Evolutionary conservation across 2,888 invertebrate species (phyloP).

Genomic region (Macroteleia sp.): DNA sequence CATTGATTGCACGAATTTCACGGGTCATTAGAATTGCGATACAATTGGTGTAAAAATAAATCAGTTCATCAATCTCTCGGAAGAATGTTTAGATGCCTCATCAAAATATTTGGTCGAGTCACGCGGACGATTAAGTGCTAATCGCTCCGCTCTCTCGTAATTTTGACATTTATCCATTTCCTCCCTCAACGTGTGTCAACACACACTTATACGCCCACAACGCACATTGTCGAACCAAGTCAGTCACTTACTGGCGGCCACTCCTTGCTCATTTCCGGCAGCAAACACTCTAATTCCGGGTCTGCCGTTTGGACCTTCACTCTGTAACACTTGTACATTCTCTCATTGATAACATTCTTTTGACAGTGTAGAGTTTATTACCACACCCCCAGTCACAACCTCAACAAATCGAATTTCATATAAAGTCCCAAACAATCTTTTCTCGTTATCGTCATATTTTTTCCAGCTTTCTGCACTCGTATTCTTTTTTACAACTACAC

Average conservation of each 20-base stretch:
- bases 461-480: background rate
- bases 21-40: background rate
- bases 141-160: slow-evolving; percentile 22
- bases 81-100: slow-evolving; percentile 15
- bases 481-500: background rate
- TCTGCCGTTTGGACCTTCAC: slow-evolving; percentile 42
- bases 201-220: background rate
- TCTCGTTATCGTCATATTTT: background rate
- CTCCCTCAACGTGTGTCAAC: slow-evolving; percentile 17
- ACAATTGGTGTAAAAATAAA: slow-evolving; percentile 13
- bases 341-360: no score
- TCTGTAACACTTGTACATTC: background rate
- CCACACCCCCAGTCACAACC: no score
- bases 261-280: slow-evolving; percentile 79
- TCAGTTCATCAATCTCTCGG: slow-evolving; percentile 25
- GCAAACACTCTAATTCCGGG: slow-evolving; percentile 76
- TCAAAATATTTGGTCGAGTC: slow-evolving; percentile 42
- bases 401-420: background rate
- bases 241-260: slow-evolving; percentile 75
- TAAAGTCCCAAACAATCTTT: background rate
- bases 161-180: slow-evolving; percentile 58
- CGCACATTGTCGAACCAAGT: slow-evolving; percentile 65
- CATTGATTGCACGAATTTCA: background rate
- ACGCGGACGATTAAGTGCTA: slow-evolving; percentile 41
- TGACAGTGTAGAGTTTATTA: no score